phyloP scores from a whole-genome alignment of 2,113 vertebrate species.

The Pelecanus crispus region DNA sequence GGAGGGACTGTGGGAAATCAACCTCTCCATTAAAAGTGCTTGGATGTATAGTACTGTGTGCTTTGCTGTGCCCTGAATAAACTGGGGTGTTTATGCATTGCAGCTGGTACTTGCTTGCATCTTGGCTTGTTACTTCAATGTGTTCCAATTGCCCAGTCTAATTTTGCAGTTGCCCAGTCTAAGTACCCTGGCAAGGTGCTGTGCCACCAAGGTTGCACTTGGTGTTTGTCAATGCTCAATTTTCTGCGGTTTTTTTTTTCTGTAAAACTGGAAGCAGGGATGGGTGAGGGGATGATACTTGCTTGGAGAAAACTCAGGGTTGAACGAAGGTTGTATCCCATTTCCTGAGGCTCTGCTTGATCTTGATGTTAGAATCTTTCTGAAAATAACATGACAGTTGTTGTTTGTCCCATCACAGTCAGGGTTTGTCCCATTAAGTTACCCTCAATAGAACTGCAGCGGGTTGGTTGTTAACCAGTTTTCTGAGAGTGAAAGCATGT shows the following conservation, averaged over 20 bases:
- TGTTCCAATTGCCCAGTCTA: rapidly evolving
- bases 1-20: background rate
- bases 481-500: background rate
- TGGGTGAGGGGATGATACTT: rapidly evolving
- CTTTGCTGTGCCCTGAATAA: background rate
- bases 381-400: background rate
- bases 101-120: background rate
- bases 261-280: background rate
- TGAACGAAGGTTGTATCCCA: background rate
- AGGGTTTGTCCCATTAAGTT: conserved; percentile 18
- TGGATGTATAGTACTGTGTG: rapidly evolving
- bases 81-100: rapidly evolving
- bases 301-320: background rate
- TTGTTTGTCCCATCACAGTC: background rate
- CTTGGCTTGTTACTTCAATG: background rate
- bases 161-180: background rate
- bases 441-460: background rate
- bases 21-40: rapidly evolving
- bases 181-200: background rate
- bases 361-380: background rate
- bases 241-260: background rate
- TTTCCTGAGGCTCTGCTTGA: conserved; percentile 49
- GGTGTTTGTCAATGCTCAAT: rapidly evolving
- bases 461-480: background rate
- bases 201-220: rapidly evolving